These are phyloP conservation scores for Punctoribates punctum DNA, from an alignment of 2,888 invertebrate species.

Conservation along the genomic window DNA sequence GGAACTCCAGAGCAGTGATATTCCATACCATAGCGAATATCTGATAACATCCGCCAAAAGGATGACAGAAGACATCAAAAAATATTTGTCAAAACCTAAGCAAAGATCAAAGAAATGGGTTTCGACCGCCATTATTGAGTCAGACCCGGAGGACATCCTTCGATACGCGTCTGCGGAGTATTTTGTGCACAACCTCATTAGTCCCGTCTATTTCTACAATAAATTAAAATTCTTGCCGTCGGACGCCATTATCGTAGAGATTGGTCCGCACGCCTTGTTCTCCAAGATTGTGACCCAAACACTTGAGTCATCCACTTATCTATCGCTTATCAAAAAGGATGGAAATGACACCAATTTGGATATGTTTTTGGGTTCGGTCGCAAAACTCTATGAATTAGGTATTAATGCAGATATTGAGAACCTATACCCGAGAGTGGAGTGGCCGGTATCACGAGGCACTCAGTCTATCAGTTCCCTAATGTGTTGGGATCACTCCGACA, in stretches of 20 bases:
- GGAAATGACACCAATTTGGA: slow-evolving; percentile 60
- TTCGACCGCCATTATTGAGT: slow-evolving; percentile 83
- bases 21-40: background rate
- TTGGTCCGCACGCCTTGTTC: slow-evolving; percentile 85
- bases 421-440: slow-evolving; percentile 62
- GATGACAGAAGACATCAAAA: background rate
- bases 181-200: slow-evolving; percentile 89
- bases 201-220: slow-evolving; percentile 87
- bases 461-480: slow-evolving; percentile 82
- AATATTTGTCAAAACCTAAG: slow-evolving; percentile 59
- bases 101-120: slow-evolving; percentile 82
- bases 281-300: slow-evolving; percentile 82
- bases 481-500: slow-evolving; percentile 77
- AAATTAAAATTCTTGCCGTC: slow-evolving; percentile 76
- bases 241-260: slow-evolving; percentile 82
- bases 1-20: background rate
- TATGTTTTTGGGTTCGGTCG: too few species aligned
- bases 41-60: background rate
- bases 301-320: slow-evolving; percentile 57
- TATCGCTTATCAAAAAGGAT: slow-evolving; percentile 72
- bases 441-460: slow-evolving; percentile 83
- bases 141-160: slow-evolving; percentile 66
- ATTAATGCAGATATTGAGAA: slow-evolving; percentile 68
- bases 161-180: slow-evolving; percentile 81
- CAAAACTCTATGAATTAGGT: slow-evolving; percentile 58